Evolutionary conservation across 2,888 invertebrate species (phyloP).

Genomic region (Ernsta delagoae): DNA sequence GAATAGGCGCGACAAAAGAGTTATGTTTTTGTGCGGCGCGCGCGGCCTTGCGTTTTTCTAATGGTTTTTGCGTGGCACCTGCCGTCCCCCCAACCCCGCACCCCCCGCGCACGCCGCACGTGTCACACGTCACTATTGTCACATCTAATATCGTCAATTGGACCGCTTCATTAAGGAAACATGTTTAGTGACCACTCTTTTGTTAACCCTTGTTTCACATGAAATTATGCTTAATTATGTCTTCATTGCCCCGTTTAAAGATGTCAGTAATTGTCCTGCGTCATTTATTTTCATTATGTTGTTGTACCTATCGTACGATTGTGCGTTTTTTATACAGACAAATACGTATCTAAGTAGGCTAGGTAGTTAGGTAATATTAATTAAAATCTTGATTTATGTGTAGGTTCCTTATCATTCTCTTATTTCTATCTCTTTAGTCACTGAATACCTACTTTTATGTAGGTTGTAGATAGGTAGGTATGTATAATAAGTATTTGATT

Average conservation of each 20-base stretch:
- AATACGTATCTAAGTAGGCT: too few species aligned
- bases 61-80: slow-evolving; percentile 39
- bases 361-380: too few species aligned
- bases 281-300: slow-evolving; percentile 17
- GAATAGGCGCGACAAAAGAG: slow-evolving; percentile 55
- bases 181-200: slow-evolving; percentile 26
- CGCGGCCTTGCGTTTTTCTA: slow-evolving; percentile 55
- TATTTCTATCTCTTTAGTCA: too few species aligned
- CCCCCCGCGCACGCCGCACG: background rate
- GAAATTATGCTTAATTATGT: slow-evolving; percentile 24
- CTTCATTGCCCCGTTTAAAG: slow-evolving; percentile 13
- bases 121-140: slow-evolving; percentile 15
- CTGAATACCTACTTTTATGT: too few species aligned
- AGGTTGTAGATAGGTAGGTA: too few species aligned
- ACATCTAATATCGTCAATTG: slow-evolving; percentile 21
- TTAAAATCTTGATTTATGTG: too few species aligned
- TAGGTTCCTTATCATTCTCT: too few species aligned
- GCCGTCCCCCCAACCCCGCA: background rate
- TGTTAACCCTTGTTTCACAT: slow-evolving; percentile 24
- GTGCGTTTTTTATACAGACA: background rate
- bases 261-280: slow-evolving; percentile 11
- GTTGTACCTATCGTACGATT: background rate
- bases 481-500: too few species aligned
- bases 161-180: slow-evolving; percentile 19
- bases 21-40: slow-evolving; percentile 57